Evolutionary conservation across 2,113 vertebrate genomes (phyloP), one percentile per base, ranked within the genome.

Genomic region (Suncus etruscus): DNA sequence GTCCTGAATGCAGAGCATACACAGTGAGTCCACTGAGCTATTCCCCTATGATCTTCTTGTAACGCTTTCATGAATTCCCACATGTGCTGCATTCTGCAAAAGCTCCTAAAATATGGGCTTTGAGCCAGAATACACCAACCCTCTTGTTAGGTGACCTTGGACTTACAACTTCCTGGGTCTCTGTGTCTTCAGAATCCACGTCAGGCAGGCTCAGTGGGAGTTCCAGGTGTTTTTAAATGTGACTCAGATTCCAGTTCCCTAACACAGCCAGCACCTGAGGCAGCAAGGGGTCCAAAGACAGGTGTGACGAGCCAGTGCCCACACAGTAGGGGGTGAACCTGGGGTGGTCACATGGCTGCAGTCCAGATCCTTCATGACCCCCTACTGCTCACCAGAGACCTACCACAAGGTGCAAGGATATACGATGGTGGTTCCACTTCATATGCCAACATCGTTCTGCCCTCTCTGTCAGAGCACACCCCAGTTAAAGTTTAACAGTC

Each of bases 401-500:
- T 15, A 25, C 9, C 8, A 31, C 72, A 31, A 32, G 32, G 45
- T 20, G 20, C 70, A 29, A 25, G 0, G 3, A 69, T 47, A 27
- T 61, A 24, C 65, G 45, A 63, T 6, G 29, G 45, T 8, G 29
- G 61, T 50, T 87, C 75, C 76, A 73, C 9, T 27, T 90, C 51
- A 75, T 48, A 7, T 25, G 18, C 27, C 78, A 31, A 22, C 48
- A 29, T 39, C 50, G 65, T 0, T 0, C 25, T 39, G 47, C 18
- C 74, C 86, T 66, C 47, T 58, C 76, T 39, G n/a, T 80, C 61
- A 83, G 15, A 79, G 27, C 69, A 81, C 31, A 72, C 11, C 63
- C 88, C 86, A 50, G 91, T 87, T 91, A 93, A 88, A 86, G 84
- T 90, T 94, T 87, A 91, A 88, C 95, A 79, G 47, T 78, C 85